These are phyloP conservation scores for Danio choprae DNA, from an alignment of 2,797 vertebrate species.

Conservation along the genomic window DNA sequence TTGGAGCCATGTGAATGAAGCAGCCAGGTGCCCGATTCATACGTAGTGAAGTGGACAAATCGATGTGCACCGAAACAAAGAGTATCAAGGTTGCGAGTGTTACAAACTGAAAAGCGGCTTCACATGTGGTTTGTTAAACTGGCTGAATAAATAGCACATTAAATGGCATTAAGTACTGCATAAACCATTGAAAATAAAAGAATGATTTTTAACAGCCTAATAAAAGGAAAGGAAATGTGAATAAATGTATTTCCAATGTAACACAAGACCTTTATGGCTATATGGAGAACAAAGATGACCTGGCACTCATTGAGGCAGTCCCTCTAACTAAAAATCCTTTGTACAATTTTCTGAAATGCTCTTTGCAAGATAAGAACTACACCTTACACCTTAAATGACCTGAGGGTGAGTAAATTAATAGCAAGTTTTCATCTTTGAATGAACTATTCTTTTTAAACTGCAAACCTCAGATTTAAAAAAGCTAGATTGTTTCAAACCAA, in stretches of 20 bases:
- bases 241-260: not conserved
- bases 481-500: too few relatives aligned
- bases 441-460: too few relatives aligned
- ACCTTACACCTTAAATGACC: too few relatives aligned
- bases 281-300: constrained; percentile 5
- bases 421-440: too few relatives aligned
- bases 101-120: constrained; percentile 20
- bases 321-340: not conserved
- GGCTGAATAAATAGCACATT: constrained; percentile 18
- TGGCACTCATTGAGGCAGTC: not conserved
- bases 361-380: too few relatives aligned
- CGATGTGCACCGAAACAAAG: constrained; percentile 27
- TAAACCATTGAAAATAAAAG: constrained; percentile 1
- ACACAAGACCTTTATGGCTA: not conserved
- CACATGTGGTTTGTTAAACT: constrained; percentile 35
- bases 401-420: too few relatives aligned
- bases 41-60: constrained; percentile 42
- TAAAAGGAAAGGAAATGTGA: not conserved
- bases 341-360: too few relatives aligned
- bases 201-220: not conserved
- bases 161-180: not conserved
- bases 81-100: not conserved
- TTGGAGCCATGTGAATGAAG: constrained; percentile 41
- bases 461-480: too few relatives aligned
- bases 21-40: constrained; percentile 50